Conservation (phyloP, 2,113 vertebrate species). For the Tichodroma muraria region DNA sequence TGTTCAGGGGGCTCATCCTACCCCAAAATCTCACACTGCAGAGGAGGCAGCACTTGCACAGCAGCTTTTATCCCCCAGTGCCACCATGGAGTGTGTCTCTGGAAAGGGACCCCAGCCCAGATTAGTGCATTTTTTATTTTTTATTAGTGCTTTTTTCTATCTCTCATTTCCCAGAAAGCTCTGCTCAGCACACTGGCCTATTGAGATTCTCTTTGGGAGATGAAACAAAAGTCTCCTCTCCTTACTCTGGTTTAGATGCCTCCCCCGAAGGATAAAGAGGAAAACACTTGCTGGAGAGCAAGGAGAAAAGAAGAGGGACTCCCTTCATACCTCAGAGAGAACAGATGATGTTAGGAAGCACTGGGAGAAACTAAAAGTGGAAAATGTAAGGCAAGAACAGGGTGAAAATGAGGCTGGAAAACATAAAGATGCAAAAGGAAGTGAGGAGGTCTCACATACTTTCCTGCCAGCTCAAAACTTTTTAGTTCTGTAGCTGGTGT, state of each 20-base stretch:
- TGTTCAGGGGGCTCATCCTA: neutral
- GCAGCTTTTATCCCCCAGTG: neutral
- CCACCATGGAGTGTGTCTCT: neutral
- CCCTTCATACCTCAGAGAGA: neutral
- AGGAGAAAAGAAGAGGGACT: neutral
- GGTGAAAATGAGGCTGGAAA: neutral
- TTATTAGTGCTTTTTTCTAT: too few relatives aligned
- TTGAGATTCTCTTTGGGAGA: neutral
- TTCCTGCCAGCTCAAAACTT: neutral
- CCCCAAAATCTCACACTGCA: neutral
- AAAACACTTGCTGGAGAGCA: neutral
- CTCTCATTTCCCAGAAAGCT: neutral
- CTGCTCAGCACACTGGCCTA: neutral
- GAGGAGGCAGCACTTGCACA: neutral
- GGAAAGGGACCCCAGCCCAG: neutral
- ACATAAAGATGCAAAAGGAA: neutral
- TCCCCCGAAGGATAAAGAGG: neutral
- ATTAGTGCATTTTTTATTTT: neutral
- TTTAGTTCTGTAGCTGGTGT: neutral
- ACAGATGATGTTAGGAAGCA: neutral
- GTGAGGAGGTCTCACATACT: neutral
- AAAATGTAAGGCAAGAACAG: neutral
- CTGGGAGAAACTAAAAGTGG: neutral
- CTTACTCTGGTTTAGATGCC: neutral
- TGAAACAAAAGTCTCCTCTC: neutral